Base-by-base conservation (phyloP, 2,113 vertebrate species). In the Cromileptes altivelis region DNA sequence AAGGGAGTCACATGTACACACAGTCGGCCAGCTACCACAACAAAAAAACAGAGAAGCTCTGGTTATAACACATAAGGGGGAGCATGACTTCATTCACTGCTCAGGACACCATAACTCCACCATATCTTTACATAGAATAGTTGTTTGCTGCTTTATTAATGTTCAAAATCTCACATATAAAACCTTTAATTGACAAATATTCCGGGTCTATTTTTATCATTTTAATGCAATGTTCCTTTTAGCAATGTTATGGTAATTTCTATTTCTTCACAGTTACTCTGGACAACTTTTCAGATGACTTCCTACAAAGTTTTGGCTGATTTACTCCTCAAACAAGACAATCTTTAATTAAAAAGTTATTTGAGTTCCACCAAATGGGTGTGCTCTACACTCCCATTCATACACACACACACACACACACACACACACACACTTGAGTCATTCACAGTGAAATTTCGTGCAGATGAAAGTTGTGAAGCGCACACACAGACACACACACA, bases 271-370 rank as follows among this genome's bases (percentile, higher is more conserved):
- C 12, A 62, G 15, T 40, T 49, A 18, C 3, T 40, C 49, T 37
- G 27, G 45, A 6, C 9, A 1, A 13, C n/a, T 57, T 37, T 37
- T 76, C 30, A 55, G 21, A 45, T 53, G 1, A 76, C 8, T 73
- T 73, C 5, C 21, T 11, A 13, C 12, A 55, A 60, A 75, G 12
- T 62, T 52, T 45, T 60, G 6, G 15, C n/a, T 17, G 7, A 6
- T 42, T 77, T 65, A 17, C 47, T 68, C n/a, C 62, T 33, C 71
- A 70, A 80, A 78, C 53, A 67, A 30, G 60, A 15, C 47, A 33
- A 47, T 67, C 49, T 69, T 53, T 78, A 53, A 88, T 89, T 80
- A 78, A 64, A 75, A 84, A 67, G 47, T 25, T 12, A 62, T 52
- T 67, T 58, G 33, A 42, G 68, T 70, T 55, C 25, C 10, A 68